Conservation (phyloP, 2,113 vertebrate genomes). For the Pseudorhombus dupliciocellatus region DNA sequence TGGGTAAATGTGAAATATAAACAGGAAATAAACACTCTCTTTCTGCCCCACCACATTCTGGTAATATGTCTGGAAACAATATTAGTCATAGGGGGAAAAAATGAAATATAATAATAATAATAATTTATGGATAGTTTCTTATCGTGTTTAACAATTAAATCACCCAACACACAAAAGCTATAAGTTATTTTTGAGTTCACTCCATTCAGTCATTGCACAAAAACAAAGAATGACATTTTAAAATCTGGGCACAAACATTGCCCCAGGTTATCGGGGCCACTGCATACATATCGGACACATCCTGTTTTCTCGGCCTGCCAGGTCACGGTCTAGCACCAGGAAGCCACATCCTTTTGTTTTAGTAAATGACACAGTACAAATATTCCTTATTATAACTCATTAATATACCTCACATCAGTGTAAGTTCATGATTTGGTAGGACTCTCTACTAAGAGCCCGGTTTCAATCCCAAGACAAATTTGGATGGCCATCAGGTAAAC, state of each 20-base stretch:
- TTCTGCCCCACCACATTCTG: neutral
- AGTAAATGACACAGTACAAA: neutral
- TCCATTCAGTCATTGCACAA: constrained; percentile 13
- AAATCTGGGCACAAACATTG: neutral
- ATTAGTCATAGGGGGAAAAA: too few species aligned
- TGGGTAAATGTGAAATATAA: too few species aligned
- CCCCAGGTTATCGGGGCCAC: constrained; percentile 26
- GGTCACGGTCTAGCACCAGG: constrained; percentile 23
- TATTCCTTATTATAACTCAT: neutral
- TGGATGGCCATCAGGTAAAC: too few species aligned
- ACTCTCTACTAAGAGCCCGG: too few species aligned
- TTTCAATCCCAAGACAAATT: too few species aligned
- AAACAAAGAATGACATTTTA: constrained; percentile 39
- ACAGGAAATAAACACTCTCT: too few species aligned
- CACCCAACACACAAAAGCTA: neutral
- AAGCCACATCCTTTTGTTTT: constrained; percentile 22
- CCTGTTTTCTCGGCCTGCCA: constrained; percentile 39
- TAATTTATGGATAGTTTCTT: too few species aligned
- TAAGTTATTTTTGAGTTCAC: neutral
- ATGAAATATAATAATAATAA: too few species aligned
- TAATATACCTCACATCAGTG: neutral
- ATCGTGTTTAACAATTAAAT: neutral
- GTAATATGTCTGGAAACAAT: neutral
- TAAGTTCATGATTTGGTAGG: too few species aligned
- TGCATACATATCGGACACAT: constrained; percentile 27